Conservation (phyloP, 2,888 invertebrate genomes). For the Thymelicus acteon region DNA sequence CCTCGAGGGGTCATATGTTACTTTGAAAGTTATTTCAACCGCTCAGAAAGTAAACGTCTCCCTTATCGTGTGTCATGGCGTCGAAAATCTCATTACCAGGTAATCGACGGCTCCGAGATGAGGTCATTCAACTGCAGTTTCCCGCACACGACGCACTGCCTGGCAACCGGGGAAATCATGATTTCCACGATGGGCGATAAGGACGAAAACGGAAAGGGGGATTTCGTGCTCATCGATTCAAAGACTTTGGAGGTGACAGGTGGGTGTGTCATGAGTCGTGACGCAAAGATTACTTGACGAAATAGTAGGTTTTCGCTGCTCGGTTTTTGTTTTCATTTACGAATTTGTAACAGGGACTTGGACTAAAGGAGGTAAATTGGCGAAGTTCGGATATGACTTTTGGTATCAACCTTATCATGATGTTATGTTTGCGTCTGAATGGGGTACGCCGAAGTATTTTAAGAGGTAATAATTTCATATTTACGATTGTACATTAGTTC, state of each 20-base stretch:
- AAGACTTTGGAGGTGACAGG: conserved; percentile 91
- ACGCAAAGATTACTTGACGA: conserved; percentile 39
- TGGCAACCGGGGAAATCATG: conserved; percentile 96
- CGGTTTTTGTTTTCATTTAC: conserved; percentile 4
- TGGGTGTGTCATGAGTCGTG: conserved; percentile 53
- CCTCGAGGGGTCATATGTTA: conserved; percentile 16
- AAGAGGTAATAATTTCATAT: conserved; percentile 71
- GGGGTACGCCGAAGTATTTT: conserved; percentile 95
- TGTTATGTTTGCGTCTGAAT: conserved; percentile 95
- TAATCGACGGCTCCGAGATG: conserved; percentile 92
- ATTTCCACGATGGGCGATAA: conserved; percentile 97
- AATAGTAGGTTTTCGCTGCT: conserved; percentile 1
- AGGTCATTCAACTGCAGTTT: conserved; percentile 91
- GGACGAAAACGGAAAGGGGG: conserved; percentile 93
- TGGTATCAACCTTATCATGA: conserved; percentile 99
- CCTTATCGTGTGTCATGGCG: conserved; percentile 59
- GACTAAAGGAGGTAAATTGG: conserved; percentile 88
- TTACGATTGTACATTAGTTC: too few relatives aligned
- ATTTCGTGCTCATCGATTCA: conserved; percentile 94
- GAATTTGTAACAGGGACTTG: conserved; percentile 86
- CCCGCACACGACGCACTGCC: conserved; percentile 97
- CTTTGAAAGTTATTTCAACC: conserved; percentile 34
- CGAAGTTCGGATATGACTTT: conserved; percentile 96
- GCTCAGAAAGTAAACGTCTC: conserved; percentile 10
- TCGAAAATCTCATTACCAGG: conserved; percentile 83